Percentiles rank a stretch among this genome's conserved stretches.
phyloP scores from a whole-genome alignment of 2,888 invertebrate genomes.

The Drosophila koepferae region DNA sequence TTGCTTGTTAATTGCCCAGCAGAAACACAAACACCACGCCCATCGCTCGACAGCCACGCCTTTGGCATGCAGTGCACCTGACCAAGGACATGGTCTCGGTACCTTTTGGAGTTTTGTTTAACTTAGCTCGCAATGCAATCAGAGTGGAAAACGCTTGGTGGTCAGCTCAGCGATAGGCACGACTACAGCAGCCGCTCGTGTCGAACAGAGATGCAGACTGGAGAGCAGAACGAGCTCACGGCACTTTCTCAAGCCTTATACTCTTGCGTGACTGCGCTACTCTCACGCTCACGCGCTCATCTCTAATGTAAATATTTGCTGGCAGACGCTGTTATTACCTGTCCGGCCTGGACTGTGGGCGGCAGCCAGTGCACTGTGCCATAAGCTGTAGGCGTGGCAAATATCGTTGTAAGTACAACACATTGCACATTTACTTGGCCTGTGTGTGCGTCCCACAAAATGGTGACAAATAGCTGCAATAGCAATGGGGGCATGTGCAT shows the following conservation, averaged over 20 bases:
- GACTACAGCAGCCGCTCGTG: slow-evolving; percentile 15
- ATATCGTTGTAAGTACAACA: slow-evolving; percentile 71
- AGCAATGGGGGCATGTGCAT: not conserved
- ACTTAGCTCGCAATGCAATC: slow-evolving; percentile 58
- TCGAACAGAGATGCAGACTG: slow-evolving; percentile 5
- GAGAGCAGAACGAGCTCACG: slow-evolving; percentile 24
- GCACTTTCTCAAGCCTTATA: slow-evolving; percentile 3
- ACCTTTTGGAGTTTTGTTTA: slow-evolving; percentile 26
- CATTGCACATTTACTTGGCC: slow-evolving; percentile 68
- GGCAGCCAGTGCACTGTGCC: slow-evolving; percentile 13
- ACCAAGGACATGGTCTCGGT: slow-evolving; percentile 11
- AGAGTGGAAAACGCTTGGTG: slow-evolving; percentile 60
- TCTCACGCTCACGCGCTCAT: slow-evolving; percentile 13
- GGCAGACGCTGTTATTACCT: slow-evolving; percentile 64
- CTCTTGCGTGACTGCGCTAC: not conserved
- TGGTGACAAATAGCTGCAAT: slow-evolving; percentile 69
- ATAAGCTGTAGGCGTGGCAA: slow-evolving; percentile 67
- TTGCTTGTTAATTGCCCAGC: slow-evolving; percentile 77
- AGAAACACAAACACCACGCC: slow-evolving; percentile 52
- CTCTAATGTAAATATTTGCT: slow-evolving; percentile 56
- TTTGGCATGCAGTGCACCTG: slow-evolving; percentile 64
- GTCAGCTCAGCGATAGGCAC: slow-evolving; percentile 35
- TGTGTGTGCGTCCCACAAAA: slow-evolving; percentile 36
- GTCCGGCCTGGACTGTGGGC: slow-evolving; percentile 18
- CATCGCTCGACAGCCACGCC: slow-evolving; percentile 52